phyloP scores from a whole-genome alignment of 2,888 invertebrate species.

The Ophioninae sp. region DNA sequence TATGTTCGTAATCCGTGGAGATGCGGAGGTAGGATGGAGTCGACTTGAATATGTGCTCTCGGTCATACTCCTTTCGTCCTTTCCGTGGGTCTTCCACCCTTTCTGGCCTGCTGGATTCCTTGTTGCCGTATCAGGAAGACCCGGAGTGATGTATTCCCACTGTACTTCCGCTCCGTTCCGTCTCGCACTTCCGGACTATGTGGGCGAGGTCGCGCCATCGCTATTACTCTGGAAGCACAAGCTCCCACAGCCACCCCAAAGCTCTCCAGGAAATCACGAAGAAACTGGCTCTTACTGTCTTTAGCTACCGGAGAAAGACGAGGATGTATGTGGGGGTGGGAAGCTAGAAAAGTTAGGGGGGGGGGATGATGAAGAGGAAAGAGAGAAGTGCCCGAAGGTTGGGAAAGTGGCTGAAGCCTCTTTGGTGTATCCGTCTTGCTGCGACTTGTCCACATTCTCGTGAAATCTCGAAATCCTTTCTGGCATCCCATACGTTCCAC shows the following conservation, averaged over 20 bases:
- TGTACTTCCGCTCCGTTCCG: conserved; percentile 64
- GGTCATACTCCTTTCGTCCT: conserved; percentile 6
- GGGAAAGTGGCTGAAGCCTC: conserved; percentile 37
- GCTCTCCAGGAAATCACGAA: conserved; percentile 58
- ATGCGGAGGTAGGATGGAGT: conserved; percentile 43
- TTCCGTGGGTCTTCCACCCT: not conserved
- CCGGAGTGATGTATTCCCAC: conserved; percentile 66
- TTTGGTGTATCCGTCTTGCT: conserved; percentile 15
- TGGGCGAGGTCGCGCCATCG: conserved; percentile 29
- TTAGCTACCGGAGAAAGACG: conserved; percentile 24
- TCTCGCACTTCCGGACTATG: conserved; percentile 55
- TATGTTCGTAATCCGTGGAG: conserved; percentile 44
- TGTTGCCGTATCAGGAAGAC: conserved; percentile 34
- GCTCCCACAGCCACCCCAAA: conserved; percentile 28
- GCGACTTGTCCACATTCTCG: conserved; percentile 38
- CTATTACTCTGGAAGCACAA: conserved; percentile 50
- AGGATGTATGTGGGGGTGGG: conserved; percentile 3
- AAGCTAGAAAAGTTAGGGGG: not conserved
- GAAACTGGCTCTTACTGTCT: conserved; percentile 55
- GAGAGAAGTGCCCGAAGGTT: conserved; percentile 1
- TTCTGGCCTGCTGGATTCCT: conserved; percentile 6
- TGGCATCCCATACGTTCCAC: conserved; percentile 51
- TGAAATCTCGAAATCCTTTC: conserved; percentile 46
- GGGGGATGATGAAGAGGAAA: not conserved
- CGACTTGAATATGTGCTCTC: conserved; percentile 45